Base-by-base conservation (phyloP, 2,888 invertebrate genomes). In the Acleris laterana region DNA sequence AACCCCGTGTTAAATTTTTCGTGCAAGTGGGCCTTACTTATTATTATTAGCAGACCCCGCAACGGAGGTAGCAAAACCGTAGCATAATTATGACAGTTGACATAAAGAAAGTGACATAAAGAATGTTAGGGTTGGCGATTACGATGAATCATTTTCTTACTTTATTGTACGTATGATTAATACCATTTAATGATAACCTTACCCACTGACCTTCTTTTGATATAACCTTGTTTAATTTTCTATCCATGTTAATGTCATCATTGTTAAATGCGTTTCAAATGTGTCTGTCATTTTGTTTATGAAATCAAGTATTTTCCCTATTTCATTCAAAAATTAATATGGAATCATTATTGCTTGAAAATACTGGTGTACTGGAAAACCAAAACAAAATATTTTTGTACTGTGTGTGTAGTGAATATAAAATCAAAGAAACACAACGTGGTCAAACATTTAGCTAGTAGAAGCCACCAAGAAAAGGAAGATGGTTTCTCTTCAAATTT, bases 51-150 rank as follows among this genome's bases (percentile, higher is more conserved):
- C 25, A 28, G 0, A 32, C 32, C 32, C 9, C 9, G 32, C 32
- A 9, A 32, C 32, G 9, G 32, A 32, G 9, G 32, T 32, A 32
- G 32, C 32, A 32, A 32, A 32, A 56, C 56, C 42, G 16, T 56
- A 44, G 56, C 56, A 56, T n/a, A n/a, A n/a, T n/a, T 56, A 22
- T 56, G 56, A 56, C 44, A 55, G 55, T 55, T 55, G 38, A n/a
- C n/a, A n/a, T n/a, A n/a, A n/a, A n/a, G n/a, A n/a, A n/a, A n/a
- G n/a, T n/a, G n/a, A n/a, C n/a, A n/a, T n/a, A n/a, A n/a, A n/a
- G n/a, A n/a, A 55, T 55, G 20, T 55, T n/a, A 55, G 55, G 55
- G 55, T 55, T 56, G 56, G 56, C 56, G 42, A 56, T 56, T 13
- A 42, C 42, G 44, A 56, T 56, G 56, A 56, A 56, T 56, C 20